Base-by-base conservation (phyloP, 2,113 vertebrate genomes). In the Ariopsis seemanni region DNA sequence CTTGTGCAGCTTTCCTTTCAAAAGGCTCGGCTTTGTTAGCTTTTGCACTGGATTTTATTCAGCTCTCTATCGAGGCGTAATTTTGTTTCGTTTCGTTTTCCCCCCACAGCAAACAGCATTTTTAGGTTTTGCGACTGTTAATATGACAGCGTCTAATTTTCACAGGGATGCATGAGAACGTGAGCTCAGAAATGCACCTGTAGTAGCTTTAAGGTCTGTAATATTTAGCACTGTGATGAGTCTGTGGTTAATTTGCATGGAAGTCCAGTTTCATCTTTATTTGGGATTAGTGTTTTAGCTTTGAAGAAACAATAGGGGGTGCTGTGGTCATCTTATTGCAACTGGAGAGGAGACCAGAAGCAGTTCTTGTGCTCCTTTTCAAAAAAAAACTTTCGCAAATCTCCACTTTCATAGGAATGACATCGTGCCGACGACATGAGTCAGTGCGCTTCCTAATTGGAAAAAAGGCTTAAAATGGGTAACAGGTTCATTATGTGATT, bases 401-500 rank as follows among this genome's bases (percentile, higher is more conserved):
- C 82, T 86, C 81, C 71, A 82, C 74, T 84, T 90, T 89, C 84
- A 83, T 67, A 82, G 75, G 85, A 88, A 83, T 85, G 75, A 77
- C 86, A 87, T 88, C 71, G 83, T 88, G 85, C 84, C 71, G 71
- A 89, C 60, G 87, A 89, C 90, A 90, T 90, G 90, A 91, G n/a
- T 90, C 89, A 92, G 78, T 90, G 89, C 89, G 50, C 81, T 84
- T 87, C 87, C 89, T 92, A 92, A 92, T 92, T 91, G 88, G 90
- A 91, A 89, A 90, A 89, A 90, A 86, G 58, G 88, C 88, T 88
- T 91, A 90, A 89, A 90, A 87, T 71, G 81, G 57, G 83, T 86
- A 86, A 89, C 86, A 90, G 89, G 86, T 90, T 92, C 89, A 90
- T 92, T 92, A 92, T 90, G 88, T 85, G 89, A 92, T 92, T 92